These are phyloP conservation scores for Harpalus rufipes DNA, from an alignment of 2,888 invertebrate species.

Conservation along the genomic window DNA sequence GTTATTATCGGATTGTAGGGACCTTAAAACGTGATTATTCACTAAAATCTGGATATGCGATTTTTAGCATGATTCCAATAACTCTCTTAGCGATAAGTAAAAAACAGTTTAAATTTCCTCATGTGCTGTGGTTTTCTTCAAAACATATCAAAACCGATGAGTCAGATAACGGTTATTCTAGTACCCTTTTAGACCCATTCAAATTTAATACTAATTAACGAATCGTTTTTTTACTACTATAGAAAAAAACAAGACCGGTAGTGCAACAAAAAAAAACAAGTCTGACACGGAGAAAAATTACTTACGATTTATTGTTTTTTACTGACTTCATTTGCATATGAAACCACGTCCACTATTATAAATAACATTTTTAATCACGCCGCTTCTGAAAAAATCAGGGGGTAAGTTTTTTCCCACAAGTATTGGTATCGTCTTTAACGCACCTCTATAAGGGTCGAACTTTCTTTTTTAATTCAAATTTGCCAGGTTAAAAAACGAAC, in stretches of 20 bases:
- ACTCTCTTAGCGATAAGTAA: too few relatives aligned
- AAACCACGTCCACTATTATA: constrained; percentile 71
- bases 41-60: too few relatives aligned
- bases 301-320: constrained; percentile 74
- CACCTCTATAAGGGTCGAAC: constrained; percentile 70
- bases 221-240: constrained; percentile 71
- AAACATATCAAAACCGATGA: constrained; percentile 5
- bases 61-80: too few relatives aligned
- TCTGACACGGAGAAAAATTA: constrained; percentile 73
- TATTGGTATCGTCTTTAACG: constrained; percentile 68
- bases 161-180: constrained; percentile 52
- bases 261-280: constrained; percentile 69
- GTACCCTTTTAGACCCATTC: constrained; percentile 37
- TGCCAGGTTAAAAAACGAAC: constrained; percentile 71
- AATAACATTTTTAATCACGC: constrained; percentile 73
- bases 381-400: constrained; percentile 71
- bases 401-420: constrained; percentile 73
- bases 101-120: not conserved
- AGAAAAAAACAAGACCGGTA: constrained; percentile 68
- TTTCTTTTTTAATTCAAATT: constrained; percentile 72
- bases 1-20: too few relatives aligned
- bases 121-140: constrained; percentile 7
- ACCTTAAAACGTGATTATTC: too few relatives aligned
- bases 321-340: constrained; percentile 71
- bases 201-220: constrained; percentile 72